Evolutionary conservation across 2,888 invertebrate genomes (phyloP), one percentile per base, ranked within the genome.

Genomic region (Lepidochitona cinerea): DNA sequence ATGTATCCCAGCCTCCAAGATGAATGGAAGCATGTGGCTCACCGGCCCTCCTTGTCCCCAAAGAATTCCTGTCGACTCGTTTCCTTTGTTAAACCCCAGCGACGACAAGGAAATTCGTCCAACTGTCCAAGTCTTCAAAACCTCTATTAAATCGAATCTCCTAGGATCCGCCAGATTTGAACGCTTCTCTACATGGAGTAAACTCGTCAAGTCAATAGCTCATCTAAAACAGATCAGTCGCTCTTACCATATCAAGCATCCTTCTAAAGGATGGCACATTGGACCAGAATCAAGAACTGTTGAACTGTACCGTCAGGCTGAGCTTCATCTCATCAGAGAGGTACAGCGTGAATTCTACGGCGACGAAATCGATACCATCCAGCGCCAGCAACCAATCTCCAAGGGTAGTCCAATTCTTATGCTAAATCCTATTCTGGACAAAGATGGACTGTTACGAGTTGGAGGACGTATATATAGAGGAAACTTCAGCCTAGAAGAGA

Each of bases 391-490:
- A 32, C 23, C 68, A 4, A 18, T 68, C 12, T n/a, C 68, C 41
- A 49, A 36, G 18, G 29, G 9, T 33, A 70, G 70, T 33, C 32
- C 70, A 7, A 29, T 54, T 32, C n/a, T 29, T 14, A 32, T 29
- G 29, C 54, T 70, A 53, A 54, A 54, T 36, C 70, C 70, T 53
- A 37, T 70, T 36, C 14, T 70, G 4, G 70, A 70, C 37, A 36
- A 70, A 18, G 35, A 54, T 26, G 53, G 54, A 29, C n/a, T 70
- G 14, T 14, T 70, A 3, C 4, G 66, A 33, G 66, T 71, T 29
- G 71, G 65, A 29, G 71, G 71, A 37, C 41, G 65, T 37, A 37
- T 71, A 2, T n/a, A 33, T 14, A 52, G 29, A 23, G 52, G 33
- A 9, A 35, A 54, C 14, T 5, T 70, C 1, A 23, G 18, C n/a